Evolutionary conservation across 2,113 vertebrate genomes (phyloP).

Genomic region (Labrus mixtus): DNA sequence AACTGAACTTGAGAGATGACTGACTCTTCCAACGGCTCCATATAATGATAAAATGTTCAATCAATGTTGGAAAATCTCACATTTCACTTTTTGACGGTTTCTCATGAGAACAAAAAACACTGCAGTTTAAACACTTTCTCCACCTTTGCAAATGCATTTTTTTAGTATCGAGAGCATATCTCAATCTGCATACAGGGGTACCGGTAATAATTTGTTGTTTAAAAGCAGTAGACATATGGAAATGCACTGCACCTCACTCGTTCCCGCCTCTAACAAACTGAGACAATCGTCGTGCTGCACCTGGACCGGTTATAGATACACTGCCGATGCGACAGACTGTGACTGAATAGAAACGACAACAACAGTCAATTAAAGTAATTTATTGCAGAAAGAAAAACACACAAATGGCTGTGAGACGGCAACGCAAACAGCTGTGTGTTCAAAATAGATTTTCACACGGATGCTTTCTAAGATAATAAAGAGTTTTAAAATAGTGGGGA

Average conservation of each 20-base stretch:
- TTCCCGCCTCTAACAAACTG: neutral
- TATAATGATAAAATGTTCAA: too few species aligned
- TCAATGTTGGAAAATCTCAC: too few species aligned
- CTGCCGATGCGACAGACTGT: slow-evolving; percentile 21
- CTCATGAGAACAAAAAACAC: too few species aligned
- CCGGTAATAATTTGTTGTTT: slow-evolving; percentile 20
- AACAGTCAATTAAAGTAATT: slow-evolving; percentile 37
- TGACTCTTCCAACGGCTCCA: too few species aligned
- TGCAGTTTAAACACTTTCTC: too few species aligned
- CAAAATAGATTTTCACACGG: neutral
- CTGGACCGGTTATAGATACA: slow-evolving; percentile 13
- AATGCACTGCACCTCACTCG: neutral
- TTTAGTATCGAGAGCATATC: neutral
- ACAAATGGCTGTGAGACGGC: neutral
- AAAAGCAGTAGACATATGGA: neutral
- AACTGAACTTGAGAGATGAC: too few species aligned
- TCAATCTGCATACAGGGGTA: neutral
- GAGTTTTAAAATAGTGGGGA: neutral
- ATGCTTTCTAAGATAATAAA: neutral
- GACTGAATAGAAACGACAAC: slow-evolving; percentile 43
- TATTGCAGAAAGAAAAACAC: slow-evolving; percentile 10
- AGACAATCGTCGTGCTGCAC: slow-evolving; percentile 18
- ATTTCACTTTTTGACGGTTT: too few species aligned
- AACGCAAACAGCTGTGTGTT: slow-evolving; percentile 10
- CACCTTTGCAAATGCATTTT: too few species aligned